A percentile compares a stretch with the other conserved stretches of the same genome.
phyloP scores from a whole-genome alignment of 2,888 invertebrate genomes.

The Tenodera sinensis region DNA sequence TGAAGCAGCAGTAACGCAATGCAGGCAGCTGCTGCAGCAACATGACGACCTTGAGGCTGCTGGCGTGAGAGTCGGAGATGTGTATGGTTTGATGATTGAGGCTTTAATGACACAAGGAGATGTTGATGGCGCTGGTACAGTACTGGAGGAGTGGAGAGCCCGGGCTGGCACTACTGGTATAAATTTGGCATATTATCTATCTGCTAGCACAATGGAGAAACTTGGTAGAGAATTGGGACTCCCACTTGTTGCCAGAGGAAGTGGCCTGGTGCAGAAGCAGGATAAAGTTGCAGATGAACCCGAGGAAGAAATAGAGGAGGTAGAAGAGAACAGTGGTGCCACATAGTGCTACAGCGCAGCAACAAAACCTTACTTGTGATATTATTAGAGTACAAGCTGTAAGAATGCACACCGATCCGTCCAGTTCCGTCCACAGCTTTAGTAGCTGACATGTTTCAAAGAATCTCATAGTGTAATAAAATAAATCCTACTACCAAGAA shows the following conservation, averaged over 20 bases:
- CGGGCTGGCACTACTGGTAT: not conserved
- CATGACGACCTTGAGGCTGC: constrained; percentile 43
- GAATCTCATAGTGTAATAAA: too few species aligned
- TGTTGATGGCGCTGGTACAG: constrained; percentile 12
- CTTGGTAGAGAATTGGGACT: constrained; percentile 12
- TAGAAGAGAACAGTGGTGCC: not conserved
- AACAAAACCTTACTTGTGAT: too few species aligned
- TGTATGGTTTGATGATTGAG: constrained; percentile 56
- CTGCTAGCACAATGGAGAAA: constrained; percentile 12
- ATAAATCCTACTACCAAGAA: too few species aligned
- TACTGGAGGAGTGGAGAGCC: constrained; percentile 16
- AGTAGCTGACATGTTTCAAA: too few species aligned
- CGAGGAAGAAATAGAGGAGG: constrained; percentile 4
- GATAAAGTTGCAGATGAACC: not conserved
- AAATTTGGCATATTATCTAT: constrained; percentile 19
- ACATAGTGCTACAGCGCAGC: not conserved
- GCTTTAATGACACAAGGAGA: constrained; percentile 38
- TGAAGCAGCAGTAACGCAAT: constrained; percentile 55
- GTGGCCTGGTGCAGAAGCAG: not conserved
- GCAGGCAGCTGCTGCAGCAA: constrained; percentile 53
- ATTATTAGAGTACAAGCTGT: too few species aligned
- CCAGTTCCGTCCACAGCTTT: too few species aligned
- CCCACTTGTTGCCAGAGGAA: not conserved
- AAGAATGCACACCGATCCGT: too few species aligned
- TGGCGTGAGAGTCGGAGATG: constrained; percentile 54